Evolutionary conservation across 2,797 vertebrate species (phyloP), one percentile per base, ranked within the genome.

Genomic region (Squalus acanthias): DNA sequence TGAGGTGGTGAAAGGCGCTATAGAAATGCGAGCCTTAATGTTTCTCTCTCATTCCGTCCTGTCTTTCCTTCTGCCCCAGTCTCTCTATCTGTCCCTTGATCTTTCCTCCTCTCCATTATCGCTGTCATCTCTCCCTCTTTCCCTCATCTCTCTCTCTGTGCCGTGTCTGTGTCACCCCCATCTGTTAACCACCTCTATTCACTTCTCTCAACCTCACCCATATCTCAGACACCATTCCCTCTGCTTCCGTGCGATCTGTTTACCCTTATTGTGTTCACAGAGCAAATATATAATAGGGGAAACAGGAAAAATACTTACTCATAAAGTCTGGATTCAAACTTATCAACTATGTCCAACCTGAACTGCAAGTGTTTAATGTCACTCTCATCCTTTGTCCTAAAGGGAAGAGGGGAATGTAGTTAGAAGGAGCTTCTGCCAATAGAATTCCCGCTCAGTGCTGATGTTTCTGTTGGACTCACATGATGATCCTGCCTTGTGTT

Each of bases 241-340:
- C 79, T 50, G 39, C 39, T 46, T 46, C 79, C 46, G 5, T 20
- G 79, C 4, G 22, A 46, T 46, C 60, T 63, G 60, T 63, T 63
- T 63, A 63, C 9, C 79, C 3, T 10, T 20, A 85, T 85, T 85
- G 79, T 3, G 50, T 50, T 53, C 57, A 79, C 13, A 76, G 57
- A 79, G 20, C 65, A 96, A 96, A 76, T n/a, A 76, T 26, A 29
- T 70, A 15, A 53, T 33, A 76, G 67, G 26, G 76, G 57, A 57
- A 96, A 10, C 39, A 15, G n/a, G 26, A 57, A 60, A 63, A 60
- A 13, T 96, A 98, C 98, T 98, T 97, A 98, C 98, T 97, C 97
- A 96, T 97, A 97, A 96, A 98, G 97, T 96, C 97, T 97, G 89
- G 97, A 97, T 96, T 98, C 97, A 96, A 98, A 98, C 50, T 97